phyloP scores from a whole-genome alignment of 2,113 vertebrate genomes.

The Taxidea taxus region DNA sequence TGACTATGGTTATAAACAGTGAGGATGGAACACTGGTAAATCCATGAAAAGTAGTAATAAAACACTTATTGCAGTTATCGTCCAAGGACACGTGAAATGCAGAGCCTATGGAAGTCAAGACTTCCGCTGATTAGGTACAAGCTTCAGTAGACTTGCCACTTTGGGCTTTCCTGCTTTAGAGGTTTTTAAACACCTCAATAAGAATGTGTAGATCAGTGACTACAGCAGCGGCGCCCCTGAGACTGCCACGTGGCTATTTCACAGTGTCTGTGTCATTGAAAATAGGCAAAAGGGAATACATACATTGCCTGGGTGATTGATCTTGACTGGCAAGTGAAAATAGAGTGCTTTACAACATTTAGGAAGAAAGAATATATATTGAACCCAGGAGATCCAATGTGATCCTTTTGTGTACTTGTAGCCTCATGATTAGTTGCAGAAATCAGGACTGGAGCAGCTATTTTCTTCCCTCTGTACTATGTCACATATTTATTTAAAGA shows the following conservation, averaged over 20 bases:
- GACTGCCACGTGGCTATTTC: not conserved
- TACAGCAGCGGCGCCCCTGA: not conserved
- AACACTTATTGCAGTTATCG: not conserved
- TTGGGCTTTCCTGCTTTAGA: not conserved
- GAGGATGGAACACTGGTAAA: not conserved
- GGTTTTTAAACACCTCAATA: not conserved
- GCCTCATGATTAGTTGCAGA: not conserved
- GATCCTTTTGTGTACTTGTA: not conserved
- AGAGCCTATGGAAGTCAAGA: not conserved
- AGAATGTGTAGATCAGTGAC: not conserved
- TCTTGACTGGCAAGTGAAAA: not conserved
- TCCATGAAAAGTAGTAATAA: not conserved
- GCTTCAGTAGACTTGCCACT: not conserved
- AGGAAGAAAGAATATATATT: not conserved
- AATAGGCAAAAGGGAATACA: not conserved
- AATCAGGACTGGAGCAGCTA: not conserved
- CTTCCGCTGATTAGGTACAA: not conserved
- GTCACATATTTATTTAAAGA: not conserved
- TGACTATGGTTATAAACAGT: not conserved
- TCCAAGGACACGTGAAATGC: not conserved
- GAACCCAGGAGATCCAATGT: not conserved
- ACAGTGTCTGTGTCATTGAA: not conserved
- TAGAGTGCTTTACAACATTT: not conserved
- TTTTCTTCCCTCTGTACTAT: not conserved
- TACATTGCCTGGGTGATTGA: not conserved